Evolutionary conservation across 2,797 vertebrate genomes (phyloP).

Genomic region (Erpetoichthys calabaricus): DNA sequence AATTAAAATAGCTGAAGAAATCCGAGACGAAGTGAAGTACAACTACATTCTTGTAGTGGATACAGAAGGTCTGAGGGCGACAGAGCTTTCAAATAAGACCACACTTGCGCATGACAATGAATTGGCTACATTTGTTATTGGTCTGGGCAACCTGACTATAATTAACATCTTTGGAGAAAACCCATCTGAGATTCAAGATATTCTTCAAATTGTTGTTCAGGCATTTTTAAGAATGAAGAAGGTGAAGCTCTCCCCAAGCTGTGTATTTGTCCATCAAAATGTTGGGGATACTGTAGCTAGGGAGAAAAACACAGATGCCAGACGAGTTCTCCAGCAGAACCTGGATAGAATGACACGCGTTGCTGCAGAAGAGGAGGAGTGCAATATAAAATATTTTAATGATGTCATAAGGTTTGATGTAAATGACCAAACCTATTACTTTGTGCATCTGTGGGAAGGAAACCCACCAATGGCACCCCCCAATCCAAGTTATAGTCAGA

Average conservation of each 20-base stretch:
- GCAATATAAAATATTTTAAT: constrained; percentile 31
- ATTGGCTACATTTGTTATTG: constrained; percentile 57
- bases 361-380: constrained; percentile 43
- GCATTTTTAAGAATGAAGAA: constrained; percentile 56
- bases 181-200: constrained; percentile 52
- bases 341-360: constrained; percentile 44
- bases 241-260: constrained; percentile 39
- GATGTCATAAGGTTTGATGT: constrained; percentile 50
- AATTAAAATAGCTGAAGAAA: constrained; percentile 27
- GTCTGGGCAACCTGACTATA: constrained; percentile 52
- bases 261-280: constrained; percentile 38
- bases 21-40: constrained; percentile 28
- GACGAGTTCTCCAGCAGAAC: constrained; percentile 34
- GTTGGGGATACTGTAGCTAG: constrained; percentile 35
- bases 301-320: constrained; percentile 46
- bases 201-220: constrained; percentile 53
- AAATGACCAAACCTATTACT: constrained; percentile 47
- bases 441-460: constrained; percentile 52
- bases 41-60: constrained; percentile 48
- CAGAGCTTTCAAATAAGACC: constrained; percentile 28
- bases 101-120: constrained; percentile 45
- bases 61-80: constrained; percentile 49
- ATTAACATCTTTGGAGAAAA: constrained; percentile 63
- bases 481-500: constrained; percentile 48
- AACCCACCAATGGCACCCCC: constrained; percentile 54